A percentile compares a stretch with the other conserved stretches of the same genome.
Conservation (phyloP, 2,113 vertebrate species). For the Pagrus major region DNA sequence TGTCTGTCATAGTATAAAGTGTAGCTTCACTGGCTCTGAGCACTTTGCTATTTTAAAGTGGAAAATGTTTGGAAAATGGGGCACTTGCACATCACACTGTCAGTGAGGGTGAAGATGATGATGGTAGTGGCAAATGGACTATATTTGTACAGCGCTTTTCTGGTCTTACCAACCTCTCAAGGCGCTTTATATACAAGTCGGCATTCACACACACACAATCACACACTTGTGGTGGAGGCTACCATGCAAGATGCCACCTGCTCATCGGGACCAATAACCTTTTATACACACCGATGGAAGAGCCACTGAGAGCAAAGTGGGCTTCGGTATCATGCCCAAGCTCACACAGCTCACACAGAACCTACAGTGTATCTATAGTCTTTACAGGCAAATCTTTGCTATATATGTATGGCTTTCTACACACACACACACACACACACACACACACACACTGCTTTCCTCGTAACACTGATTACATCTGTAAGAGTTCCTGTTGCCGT, state of each 20-base stretch:
- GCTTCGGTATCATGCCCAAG: too few species aligned
- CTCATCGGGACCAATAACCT: too few species aligned
- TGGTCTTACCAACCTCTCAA: too few species aligned
- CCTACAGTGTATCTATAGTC: not conserved
- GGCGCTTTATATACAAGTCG: too few species aligned
- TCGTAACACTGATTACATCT: constrained; percentile 17
- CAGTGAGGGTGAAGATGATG: not conserved
- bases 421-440: not conserved
- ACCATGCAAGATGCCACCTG: too few species aligned
- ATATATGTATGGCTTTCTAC: not conserved
- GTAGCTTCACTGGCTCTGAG: not conserved
- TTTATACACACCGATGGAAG: too few species aligned
- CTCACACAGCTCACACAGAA: not conserved
- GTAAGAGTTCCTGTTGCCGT: constrained; percentile 37
- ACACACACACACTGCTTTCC: constrained; percentile 1
- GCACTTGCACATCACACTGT: not conserved
- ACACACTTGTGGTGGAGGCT: too few species aligned
- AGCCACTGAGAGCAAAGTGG: too few species aligned
- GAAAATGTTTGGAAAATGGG: not conserved
- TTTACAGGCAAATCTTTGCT: not conserved
- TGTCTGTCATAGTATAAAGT: constrained; percentile 10
- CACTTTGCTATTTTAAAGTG: not conserved
- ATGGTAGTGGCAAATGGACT: too few species aligned
- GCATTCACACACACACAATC: too few species aligned
- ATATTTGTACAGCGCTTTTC: too few species aligned